These are phyloP conservation scores for Homarus americanus DNA, from an alignment of 1,140 invertebrate genomes.

Conservation along the genomic window DNA sequence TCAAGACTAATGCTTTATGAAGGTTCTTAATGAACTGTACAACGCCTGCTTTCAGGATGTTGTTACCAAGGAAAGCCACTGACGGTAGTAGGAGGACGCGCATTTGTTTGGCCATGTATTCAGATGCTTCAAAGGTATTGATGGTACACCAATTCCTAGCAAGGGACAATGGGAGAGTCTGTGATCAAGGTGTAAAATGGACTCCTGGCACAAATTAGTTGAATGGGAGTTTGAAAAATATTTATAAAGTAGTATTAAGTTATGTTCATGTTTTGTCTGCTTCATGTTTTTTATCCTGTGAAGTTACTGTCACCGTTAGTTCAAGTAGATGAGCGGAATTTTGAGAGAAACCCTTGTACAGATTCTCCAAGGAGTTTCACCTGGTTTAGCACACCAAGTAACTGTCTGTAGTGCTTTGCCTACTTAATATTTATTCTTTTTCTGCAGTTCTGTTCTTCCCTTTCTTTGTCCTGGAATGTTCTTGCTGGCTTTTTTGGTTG, in stretches of 20 bases:
- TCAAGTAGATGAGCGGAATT: not conserved
- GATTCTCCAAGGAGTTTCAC: conserved; percentile 34
- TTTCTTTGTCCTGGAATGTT: conserved; percentile 28
- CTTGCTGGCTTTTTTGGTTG: conserved; percentile 49
- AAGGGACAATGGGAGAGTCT: conserved; percentile 35
- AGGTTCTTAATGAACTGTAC: conserved; percentile 16
- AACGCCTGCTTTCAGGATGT: conserved; percentile 82
- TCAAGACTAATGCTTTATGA: not conserved
- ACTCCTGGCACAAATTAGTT: not conserved
- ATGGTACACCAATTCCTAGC: conserved; percentile 8
- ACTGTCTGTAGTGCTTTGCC: conserved; percentile 28
- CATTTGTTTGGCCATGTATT: conserved; percentile 97
- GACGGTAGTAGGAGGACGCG: conserved; percentile 94
- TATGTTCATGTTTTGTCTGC: not conserved
- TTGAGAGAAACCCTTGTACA: conserved; percentile 11
- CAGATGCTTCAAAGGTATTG: conserved; percentile 91
- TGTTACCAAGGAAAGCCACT: conserved; percentile 91
- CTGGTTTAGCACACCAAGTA: conserved; percentile 35
- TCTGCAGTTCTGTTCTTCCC: not conserved
- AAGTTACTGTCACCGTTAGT: not conserved
- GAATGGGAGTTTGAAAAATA: not conserved
- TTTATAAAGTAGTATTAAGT: not conserved
- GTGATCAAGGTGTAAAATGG: conserved; percentile 16
- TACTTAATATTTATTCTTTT: conserved; percentile 20
- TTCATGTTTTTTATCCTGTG: not conserved